Evolutionary conservation across 2,888 invertebrate genomes (phyloP), one percentile per base, ranked within the genome.

Genomic region (Eupithecia tripunctaria): DNA sequence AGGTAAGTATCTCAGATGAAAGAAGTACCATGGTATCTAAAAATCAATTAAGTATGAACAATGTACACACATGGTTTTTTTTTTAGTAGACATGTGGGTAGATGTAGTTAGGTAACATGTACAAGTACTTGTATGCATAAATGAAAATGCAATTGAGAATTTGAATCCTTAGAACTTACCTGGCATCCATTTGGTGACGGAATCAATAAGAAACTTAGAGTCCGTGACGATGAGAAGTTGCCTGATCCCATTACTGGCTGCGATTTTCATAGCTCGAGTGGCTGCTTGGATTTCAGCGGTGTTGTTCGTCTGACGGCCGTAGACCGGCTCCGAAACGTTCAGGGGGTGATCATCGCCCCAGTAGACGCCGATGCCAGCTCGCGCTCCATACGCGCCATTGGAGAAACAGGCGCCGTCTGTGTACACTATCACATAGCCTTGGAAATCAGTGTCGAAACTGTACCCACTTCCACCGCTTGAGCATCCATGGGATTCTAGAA

Each of bases 201-300:
- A 96, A 81, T 96, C 96, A 59, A 99, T 98, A 2, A 98, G 94
- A 91, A 99, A 98, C 85, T 98, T 94, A 0, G 99, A 99, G 91
- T 99, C 99, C 14, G 99, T 99, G 80, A 96, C 96, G 8, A 99
- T 95, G 72, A 96, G 95, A 0, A 99, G 90, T 82, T 97, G 97
- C 12, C 86, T 89, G 6, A 97, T 92, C 29, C 96, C 96, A 94
- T 92, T 95, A n/a, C 94, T 88, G 70, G 95, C 91, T 0, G 98
- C 98, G 79, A 96, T 91, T 81, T 95, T 93, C 15, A 98, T 96
- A 2, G 99, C 99, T 85, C 94, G 90, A 71, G 96, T 97, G 0
- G 97, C 97, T 0, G 98, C 99, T 93, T 98, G 97, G 76, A 99
- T 99, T 93, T 99, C 99, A 12, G 99, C 99, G 82, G 97, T 97